Evolutionary conservation across 2,888 invertebrate genomes (phyloP).

Genomic region (Hydrotaea cyrtoneurina): DNA sequence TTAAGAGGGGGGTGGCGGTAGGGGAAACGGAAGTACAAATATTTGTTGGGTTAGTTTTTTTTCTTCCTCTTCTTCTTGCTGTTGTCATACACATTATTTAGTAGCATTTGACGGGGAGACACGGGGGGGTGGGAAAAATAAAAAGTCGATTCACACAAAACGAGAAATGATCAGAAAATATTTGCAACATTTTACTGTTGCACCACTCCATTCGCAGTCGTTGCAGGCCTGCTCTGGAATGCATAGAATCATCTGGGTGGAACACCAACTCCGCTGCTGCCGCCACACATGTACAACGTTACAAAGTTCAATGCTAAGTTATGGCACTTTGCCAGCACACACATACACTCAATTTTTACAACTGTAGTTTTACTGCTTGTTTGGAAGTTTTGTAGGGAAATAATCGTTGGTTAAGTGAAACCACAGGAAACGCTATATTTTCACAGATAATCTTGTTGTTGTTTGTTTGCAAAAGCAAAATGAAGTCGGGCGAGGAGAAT

Average conservation of each 20-base stretch:
- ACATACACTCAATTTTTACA: neutral
- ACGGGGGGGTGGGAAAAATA: neutral
- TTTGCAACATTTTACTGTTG: slow-evolving; percentile 24
- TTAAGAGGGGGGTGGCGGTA: neutral
- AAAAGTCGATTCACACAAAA: neutral
- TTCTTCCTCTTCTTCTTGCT: neutral
- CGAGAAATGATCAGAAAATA: slow-evolving; percentile 26
- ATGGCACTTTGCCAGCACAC: slow-evolving; percentile 42
- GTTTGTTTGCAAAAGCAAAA: no score
- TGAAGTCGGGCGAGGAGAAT: no score
- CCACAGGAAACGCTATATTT: slow-evolving; percentile 17
- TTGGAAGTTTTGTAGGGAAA: neutral
- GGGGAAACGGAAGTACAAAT: slow-evolving; percentile 28
- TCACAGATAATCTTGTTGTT: neutral
- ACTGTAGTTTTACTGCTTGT: neutral
- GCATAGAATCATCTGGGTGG: neutral
- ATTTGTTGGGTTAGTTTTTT: slow-evolving; percentile 6
- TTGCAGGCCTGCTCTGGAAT: neutral
- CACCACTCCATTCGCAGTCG: slow-evolving; percentile 19
- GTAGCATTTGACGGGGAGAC: neutral
- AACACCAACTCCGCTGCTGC: neutral
- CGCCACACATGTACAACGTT: neutral
- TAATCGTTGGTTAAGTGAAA: slow-evolving; percentile 5
- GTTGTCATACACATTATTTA: neutral
- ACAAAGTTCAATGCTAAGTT: slow-evolving; percentile 44